These are phyloP conservation scores for Gnathonemus echidnorhynchus DNA, from an alignment of 2,113 vertebrate genomes.

Conservation along the genomic window DNA sequence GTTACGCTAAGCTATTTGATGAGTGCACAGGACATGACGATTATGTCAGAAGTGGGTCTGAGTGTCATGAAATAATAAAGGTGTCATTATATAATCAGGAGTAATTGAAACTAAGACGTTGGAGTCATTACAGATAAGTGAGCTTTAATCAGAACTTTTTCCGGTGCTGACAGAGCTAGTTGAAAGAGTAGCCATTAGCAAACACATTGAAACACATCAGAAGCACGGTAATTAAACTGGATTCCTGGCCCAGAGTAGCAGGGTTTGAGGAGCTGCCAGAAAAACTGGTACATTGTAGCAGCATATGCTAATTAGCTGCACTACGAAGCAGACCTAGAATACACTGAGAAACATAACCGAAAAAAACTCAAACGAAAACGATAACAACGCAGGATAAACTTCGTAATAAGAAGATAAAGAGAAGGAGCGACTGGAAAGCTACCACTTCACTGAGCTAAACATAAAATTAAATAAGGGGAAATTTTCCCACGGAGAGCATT, in stretches of 20 bases:
- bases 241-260: background rate
- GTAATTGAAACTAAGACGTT: background rate
- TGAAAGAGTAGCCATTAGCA: background rate
- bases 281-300: background rate
- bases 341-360: background rate
- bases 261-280: background rate
- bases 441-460: background rate
- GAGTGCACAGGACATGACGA: background rate
- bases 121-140: background rate
- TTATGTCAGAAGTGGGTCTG: background rate
- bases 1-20: background rate
- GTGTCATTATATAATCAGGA: background rate
- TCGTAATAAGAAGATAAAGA: background rate
- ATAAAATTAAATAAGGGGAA: background rate
- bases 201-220: background rate
- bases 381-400: background rate
- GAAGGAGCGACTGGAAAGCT: background rate
- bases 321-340: background rate
- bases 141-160: background rate
- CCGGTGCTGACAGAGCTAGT: background rate
- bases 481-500: background rate
- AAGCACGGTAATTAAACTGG: background rate
- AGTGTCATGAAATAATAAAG: background rate
- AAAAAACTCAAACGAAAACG: background rate
- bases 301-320: background rate